Evolutionary conservation across 2,113 vertebrate species (phyloP).

Genomic region (Thamnophis sirtalis): DNA sequence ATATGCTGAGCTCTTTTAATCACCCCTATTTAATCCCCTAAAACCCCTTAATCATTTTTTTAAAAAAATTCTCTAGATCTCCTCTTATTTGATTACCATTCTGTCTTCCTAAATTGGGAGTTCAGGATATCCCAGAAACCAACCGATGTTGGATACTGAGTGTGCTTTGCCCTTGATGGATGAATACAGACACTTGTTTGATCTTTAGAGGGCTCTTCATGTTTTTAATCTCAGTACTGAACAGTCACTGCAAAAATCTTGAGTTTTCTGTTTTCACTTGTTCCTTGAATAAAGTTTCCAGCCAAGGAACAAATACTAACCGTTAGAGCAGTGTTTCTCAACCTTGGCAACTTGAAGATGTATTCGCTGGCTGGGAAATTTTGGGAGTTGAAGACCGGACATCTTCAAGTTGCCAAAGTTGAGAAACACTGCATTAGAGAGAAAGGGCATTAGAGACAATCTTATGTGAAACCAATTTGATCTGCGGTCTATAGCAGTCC

Average conservation of each 20-base stretch:
- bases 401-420: too few relatives aligned
- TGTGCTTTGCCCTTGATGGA: neutral
- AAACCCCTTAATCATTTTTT: neutral
- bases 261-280: neutral
- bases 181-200: neutral
- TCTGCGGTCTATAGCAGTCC: neutral
- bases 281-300: neutral
- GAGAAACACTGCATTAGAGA: too few relatives aligned
- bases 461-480: neutral
- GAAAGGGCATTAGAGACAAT: too few relatives aligned
- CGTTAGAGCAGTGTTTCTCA: too few relatives aligned
- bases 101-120: neutral
- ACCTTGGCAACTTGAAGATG: too few relatives aligned
- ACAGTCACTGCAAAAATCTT: neutral
- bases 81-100: constrained; percentile 5
- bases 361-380: too few relatives aligned
- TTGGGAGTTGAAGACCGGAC: too few relatives aligned
- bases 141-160: neutral
- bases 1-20: constrained; percentile 5
- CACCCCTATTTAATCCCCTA: constrained; percentile 15
- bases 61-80: neutral
- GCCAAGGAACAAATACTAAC: neutral
- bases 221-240: neutral
- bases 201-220: neutral
- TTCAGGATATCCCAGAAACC: neutral